Percentiles rank a stretch among this genome's conserved stretches.
Evolutionary conservation across 92 coral and sea anemone species (phyloP).

Genomic region (Palythoa grandiflora): DNA sequence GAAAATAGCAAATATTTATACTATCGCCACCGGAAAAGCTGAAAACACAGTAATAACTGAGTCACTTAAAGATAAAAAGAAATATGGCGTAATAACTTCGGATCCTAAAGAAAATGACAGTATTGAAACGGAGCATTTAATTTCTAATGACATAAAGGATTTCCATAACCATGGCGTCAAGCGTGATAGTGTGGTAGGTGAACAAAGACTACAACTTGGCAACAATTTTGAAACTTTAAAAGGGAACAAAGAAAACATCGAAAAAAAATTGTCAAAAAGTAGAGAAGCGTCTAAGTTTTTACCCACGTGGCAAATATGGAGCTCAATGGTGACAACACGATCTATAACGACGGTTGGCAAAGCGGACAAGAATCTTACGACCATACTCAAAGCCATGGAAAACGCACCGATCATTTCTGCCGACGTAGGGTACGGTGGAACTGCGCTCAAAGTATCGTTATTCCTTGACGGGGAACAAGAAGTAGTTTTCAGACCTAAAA

Average conservation of each 20-base stretch:
- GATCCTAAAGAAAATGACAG: not conserved
- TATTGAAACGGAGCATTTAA: not conserved
- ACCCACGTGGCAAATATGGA: slow-evolving; percentile 90
- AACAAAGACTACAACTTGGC: not conserved
- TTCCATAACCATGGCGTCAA: not conserved
- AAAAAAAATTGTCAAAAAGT: not conserved
- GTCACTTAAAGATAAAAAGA: slow-evolving; percentile 8
- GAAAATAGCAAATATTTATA: not conserved
- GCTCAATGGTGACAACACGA: slow-evolving; percentile 80
- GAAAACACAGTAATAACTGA: not conserved
- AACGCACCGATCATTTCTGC: slow-evolving; percentile 77
- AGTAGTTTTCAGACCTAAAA: slow-evolving; percentile 92
- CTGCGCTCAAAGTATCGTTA: slow-evolving; percentile 90
- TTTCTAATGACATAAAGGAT: not conserved
- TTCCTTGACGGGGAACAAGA: slow-evolving; percentile 90
- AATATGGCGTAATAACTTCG: not conserved
- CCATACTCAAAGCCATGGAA: slow-evolving; percentile 82
- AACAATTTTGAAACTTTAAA: not conserved
- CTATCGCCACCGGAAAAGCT: not conserved
- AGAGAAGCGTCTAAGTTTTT: slow-evolving; percentile 62
- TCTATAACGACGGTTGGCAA: slow-evolving; percentile 63
- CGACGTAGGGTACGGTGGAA: slow-evolving; percentile 85
- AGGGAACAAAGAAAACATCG: not conserved
- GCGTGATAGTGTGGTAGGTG: not conserved
- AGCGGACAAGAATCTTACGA: slow-evolving; percentile 55